These are phyloP conservation scores for Saccostrea cuccullata DNA, from an alignment of 1,140 invertebrate species.

Conservation along the genomic window DNA sequence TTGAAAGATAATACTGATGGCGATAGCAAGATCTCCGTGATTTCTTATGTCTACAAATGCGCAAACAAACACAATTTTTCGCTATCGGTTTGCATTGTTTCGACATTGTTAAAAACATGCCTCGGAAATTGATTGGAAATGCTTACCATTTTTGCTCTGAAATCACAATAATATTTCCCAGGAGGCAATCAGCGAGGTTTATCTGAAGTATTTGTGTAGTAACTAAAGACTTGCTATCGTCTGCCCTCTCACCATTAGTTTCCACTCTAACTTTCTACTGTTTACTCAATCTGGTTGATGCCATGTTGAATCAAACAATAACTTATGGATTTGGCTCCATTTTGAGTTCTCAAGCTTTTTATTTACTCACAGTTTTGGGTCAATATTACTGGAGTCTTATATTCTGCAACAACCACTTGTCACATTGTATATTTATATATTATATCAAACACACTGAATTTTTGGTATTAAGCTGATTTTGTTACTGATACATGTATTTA, in stretches of 20 bases:
- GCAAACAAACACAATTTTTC: neutral
- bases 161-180: neutral
- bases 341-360: conserved; percentile 22
- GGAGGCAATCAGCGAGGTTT: neutral
- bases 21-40: conserved; percentile 11
- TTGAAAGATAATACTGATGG: conserved; percentile 22
- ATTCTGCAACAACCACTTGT: neutral
- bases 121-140: conserved; percentile 13
- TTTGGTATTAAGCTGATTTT: neutral
- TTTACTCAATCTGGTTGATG: conserved; percentile 12
- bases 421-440: neutral
- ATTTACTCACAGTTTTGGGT: neutral
- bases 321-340: neutral
- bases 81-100: neutral
- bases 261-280: neutral
- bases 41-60: neutral
- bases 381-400: neutral
- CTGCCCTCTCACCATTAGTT: neutral
- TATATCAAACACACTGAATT: neutral
- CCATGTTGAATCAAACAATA: neutral
- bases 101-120: conserved; percentile 1
- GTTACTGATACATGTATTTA: neutral
- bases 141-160: neutral
- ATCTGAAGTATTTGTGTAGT: neutral
- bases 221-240: conserved; percentile 22